Evolutionary conservation across 1,140 invertebrate species (phyloP), one percentile per base, ranked within the genome.

Genomic region (Anastrepha ludens): DNA sequence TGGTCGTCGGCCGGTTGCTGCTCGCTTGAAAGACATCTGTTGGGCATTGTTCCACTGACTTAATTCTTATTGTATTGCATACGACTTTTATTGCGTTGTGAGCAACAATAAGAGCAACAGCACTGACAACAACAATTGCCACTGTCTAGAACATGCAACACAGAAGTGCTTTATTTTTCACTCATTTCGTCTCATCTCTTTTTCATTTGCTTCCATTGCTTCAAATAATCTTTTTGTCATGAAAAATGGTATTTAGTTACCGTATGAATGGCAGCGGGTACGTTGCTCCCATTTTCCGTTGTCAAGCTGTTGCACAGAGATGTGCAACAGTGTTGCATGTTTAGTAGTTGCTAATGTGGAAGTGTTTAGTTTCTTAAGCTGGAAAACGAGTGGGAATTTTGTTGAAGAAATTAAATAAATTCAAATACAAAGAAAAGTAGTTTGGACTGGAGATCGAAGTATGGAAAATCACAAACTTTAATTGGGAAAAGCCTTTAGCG

Each of bases 1-100:
- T 74, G 70, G 44, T 74, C 8, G 9, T 13, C 64, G 64, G 5
- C 17, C n/a, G 47, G 47, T 13, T 20, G 74, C 15, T 58, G n/a
- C 7, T 81, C 74, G 47, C 74, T 81, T 81, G 13, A 41, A 20
- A 81, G 74, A 81, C 74, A 81, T 81, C 74, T 81, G 74, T 81
- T 81, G 74, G 74, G 74, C 47, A 81, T 55, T 81, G 74, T 81
- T 81, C 74, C 47, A 81, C 74, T 81, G 47, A 81, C 74, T 81
- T 81, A 81, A 81, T 81, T 81, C 74, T 81, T 81, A 81, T 81
- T 81, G 17, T 20, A 55, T 81, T 81, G n/a, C 74, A 81, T n/a
- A 17, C 5, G 74, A 47, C 5, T 78, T 9, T 78, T 78, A 44
- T 78, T 50, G 20, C 15, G 50, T 55, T 62, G 67, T 39, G 67